Conservation (phyloP, 1,140 invertebrate species). For the Zaprionus tsacasi region DNA sequence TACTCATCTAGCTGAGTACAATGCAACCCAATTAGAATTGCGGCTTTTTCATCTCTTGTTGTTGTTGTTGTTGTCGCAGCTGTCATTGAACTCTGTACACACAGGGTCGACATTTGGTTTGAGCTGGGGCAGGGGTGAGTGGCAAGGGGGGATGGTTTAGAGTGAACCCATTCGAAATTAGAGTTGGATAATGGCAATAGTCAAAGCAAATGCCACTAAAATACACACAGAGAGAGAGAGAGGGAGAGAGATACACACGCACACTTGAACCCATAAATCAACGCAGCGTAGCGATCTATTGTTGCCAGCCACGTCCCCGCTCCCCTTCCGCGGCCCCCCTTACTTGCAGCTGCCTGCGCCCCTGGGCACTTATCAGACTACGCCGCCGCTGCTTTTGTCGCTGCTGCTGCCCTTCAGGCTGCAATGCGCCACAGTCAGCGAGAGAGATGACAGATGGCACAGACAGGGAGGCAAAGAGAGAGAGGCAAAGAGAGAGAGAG, state of each 20-base stretch:
- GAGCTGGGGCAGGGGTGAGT: background rate
- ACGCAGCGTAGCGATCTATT: conserved; percentile 42
- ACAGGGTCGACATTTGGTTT: conserved; percentile 21
- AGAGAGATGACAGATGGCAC: conserved; percentile 5
- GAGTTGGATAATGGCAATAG: conserved; percentile 49
- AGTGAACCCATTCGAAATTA: conserved; percentile 33
- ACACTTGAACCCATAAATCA: conserved; percentile 58
- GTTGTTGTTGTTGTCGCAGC: conserved; percentile 43
- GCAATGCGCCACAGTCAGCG: conserved; percentile 46
- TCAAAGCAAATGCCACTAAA: conserved; percentile 40
- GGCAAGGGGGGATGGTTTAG: background rate
- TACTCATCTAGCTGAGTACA: background rate
- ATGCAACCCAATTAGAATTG: conserved; percentile 67
- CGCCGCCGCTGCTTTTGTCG: background rate
- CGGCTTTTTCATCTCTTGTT: conserved; percentile 17
- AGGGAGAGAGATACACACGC: conserved; percentile 4
- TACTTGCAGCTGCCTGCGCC: conserved; percentile 1
- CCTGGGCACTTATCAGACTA: conserved; percentile 40
- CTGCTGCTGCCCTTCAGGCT: conserved; percentile 54
- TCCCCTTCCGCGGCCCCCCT: conserved; percentile 23
- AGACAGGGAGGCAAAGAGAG: conserved; percentile 15
- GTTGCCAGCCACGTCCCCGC: conserved; percentile 32
- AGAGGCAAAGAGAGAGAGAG: conserved; percentile 11
- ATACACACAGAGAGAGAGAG: conserved; percentile 22
- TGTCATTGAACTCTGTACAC: conserved; percentile 72